Conservation (phyloP, 2,113 vertebrate genomes). For the Grus americana region DNA sequence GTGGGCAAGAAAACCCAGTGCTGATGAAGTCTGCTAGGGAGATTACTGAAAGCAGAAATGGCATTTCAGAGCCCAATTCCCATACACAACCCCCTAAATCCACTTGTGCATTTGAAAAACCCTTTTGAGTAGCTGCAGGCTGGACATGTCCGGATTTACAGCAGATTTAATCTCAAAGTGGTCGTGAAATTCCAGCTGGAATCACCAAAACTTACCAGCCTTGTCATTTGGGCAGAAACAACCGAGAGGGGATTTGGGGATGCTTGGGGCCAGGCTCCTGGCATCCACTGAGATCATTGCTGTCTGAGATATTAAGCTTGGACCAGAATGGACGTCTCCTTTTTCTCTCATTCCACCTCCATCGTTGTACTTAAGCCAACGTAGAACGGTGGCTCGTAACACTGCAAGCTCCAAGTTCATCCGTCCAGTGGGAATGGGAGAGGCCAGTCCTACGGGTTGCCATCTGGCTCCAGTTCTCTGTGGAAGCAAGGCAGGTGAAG, state of each 20-base stretch:
- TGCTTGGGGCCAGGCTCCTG: background rate
- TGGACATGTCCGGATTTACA: background rate
- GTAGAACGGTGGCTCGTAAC: accelerated
- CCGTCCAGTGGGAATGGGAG: background rate
- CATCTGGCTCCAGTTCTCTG: constrained; percentile 70
- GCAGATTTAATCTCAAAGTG: background rate
- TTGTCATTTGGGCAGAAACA: background rate
- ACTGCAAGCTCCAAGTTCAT: background rate
- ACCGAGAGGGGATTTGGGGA: background rate
- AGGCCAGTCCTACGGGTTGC: constrained; percentile 38
- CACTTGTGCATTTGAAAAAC: background rate
- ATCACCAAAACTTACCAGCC: background rate
- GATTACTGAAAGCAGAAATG: background rate
- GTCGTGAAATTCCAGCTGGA: background rate
- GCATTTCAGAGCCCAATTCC: background rate
- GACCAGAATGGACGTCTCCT: background rate
- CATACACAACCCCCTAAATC: background rate
- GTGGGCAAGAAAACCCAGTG: background rate
- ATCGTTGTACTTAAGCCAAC: background rate
- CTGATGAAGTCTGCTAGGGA: background rate
- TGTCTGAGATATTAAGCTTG: background rate
- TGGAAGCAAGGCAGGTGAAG: background rate
- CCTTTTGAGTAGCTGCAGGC: background rate
- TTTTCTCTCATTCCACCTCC: background rate
- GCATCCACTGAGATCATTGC: background rate